phyloP scores from a whole-genome alignment of 2,113 vertebrate species.

The Rhea pennata region DNA sequence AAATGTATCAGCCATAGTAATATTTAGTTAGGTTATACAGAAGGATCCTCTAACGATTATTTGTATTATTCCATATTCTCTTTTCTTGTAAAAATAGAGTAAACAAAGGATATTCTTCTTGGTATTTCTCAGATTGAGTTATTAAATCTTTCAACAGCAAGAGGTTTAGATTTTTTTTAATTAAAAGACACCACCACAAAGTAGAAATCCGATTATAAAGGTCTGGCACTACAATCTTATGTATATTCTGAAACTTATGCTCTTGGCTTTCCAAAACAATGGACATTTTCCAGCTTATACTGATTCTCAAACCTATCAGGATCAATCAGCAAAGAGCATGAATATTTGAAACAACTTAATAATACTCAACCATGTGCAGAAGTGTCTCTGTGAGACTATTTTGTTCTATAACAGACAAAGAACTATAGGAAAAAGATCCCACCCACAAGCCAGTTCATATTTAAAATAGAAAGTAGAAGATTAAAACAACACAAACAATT shows the following conservation, averaged over 20 bases:
- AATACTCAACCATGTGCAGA: not conserved
- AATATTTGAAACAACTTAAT: not conserved
- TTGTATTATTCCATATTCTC: not conserved
- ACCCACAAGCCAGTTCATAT: not conserved
- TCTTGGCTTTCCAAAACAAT: not conserved
- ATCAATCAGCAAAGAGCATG: not conserved
- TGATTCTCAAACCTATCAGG: not conserved
- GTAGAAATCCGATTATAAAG: not conserved
- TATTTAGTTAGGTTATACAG: not conserved
- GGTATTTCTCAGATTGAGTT: no score
- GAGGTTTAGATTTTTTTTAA: not conserved
- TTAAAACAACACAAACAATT: not conserved
- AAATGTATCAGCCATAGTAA: not conserved
- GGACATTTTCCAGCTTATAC: not conserved
- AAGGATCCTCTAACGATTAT: not conserved
- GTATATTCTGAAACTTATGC: not conserved
- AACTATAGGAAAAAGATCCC: not conserved
- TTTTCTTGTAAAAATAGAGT: not conserved
- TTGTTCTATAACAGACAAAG: not conserved
- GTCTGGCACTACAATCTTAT: not conserved
- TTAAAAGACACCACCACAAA: not conserved
- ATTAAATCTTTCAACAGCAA: not conserved
- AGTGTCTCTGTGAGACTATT: not conserved
- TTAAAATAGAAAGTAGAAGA: not conserved
- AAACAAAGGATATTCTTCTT: not conserved